Evolutionary conservation across 2,888 invertebrate genomes (phyloP).

Genomic region (Smittia sp.): DNA sequence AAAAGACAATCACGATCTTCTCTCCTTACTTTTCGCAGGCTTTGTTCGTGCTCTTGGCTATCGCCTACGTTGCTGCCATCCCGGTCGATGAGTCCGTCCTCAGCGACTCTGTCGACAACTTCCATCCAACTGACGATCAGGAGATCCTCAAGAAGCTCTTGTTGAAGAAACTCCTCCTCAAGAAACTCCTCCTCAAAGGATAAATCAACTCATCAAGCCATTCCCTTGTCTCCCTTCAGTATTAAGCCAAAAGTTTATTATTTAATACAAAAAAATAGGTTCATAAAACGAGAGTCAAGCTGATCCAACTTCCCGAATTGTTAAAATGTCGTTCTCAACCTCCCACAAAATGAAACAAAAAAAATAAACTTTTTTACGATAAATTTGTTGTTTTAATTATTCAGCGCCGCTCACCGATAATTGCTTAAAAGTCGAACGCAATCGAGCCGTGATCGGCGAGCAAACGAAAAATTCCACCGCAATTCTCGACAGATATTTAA

Average conservation of each 20-base stretch:
- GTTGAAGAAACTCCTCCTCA: slow-evolving; percentile 40
- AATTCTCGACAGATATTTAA: too few species aligned
- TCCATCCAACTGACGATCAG: slow-evolving; percentile 39
- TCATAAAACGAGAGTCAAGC: not conserved
- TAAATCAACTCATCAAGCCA: slow-evolving; percentile 13
- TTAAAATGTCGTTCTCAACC: not conserved
- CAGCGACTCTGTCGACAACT: slow-evolving; percentile 30
- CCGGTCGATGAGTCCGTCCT: slow-evolving; percentile 50
- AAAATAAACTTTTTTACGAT: not conserved
- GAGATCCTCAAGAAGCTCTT: slow-evolving; percentile 39
- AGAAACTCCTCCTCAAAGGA: slow-evolving; percentile 30
- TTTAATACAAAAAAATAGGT: slow-evolving; percentile 27
- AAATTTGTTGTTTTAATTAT: not conserved
- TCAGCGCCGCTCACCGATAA: too few species aligned
- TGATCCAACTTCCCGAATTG: not conserved
- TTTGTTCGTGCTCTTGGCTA: slow-evolving; percentile 48
- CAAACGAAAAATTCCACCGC: too few species aligned
- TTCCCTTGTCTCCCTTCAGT: not conserved
- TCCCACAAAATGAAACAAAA: not conserved
- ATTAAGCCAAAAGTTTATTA: slow-evolving; percentile 41
- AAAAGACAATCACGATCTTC: too few species aligned
- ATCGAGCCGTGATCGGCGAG: not conserved
- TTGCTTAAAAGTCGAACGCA: too few species aligned
- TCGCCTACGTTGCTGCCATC: slow-evolving; percentile 48
- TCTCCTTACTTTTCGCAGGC: slow-evolving; percentile 47